Percentiles rank a stretch among this genome's conserved stretches.
phyloP scores from a whole-genome alignment of 2,888 invertebrate species.

The Protonemura montana region DNA sequence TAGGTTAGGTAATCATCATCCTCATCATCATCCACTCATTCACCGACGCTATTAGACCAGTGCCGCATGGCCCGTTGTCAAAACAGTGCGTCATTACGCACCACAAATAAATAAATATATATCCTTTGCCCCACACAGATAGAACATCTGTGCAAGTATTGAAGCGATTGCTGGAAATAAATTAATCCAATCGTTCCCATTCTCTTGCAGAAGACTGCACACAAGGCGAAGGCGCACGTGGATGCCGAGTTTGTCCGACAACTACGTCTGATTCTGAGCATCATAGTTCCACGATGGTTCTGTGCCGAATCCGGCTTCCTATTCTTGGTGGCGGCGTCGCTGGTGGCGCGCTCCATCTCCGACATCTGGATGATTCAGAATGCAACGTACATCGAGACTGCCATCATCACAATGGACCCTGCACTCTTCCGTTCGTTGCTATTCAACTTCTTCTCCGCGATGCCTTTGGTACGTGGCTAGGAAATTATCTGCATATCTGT shows the following conservation, averaged over 20 bases:
- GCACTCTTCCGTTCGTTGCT: conserved; percentile 78
- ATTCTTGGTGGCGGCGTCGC: conserved; percentile 76
- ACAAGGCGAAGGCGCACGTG: conserved; percentile 72
- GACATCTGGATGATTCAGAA: conserved; percentile 98
- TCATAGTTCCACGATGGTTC: conserved; percentile 81
- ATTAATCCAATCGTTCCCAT: no score
- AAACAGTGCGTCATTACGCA: no score
- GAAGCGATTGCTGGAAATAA: no score
- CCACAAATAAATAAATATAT: no score
- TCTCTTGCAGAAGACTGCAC: conserved; percentile 57
- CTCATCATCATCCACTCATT: no score
- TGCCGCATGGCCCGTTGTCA: no score
- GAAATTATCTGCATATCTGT: no score
- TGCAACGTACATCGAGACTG: conserved; percentile 93
- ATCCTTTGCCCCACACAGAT: no score
- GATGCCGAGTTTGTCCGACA: conserved; percentile 78
- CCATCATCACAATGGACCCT: conserved; percentile 89
- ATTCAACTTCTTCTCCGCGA: conserved; percentile 78
- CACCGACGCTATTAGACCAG: no score
- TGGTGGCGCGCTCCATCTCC: conserved; percentile 89
- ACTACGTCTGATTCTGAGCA: conserved; percentile 71
- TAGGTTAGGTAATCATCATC: no score
- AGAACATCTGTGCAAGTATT: no score
- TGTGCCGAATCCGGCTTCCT: conserved; percentile 79
- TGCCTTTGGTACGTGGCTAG: conserved; percentile 78